Base-by-base conservation (phyloP, 2,888 invertebrate species). In the Pycnomerus fuliginosus region DNA sequence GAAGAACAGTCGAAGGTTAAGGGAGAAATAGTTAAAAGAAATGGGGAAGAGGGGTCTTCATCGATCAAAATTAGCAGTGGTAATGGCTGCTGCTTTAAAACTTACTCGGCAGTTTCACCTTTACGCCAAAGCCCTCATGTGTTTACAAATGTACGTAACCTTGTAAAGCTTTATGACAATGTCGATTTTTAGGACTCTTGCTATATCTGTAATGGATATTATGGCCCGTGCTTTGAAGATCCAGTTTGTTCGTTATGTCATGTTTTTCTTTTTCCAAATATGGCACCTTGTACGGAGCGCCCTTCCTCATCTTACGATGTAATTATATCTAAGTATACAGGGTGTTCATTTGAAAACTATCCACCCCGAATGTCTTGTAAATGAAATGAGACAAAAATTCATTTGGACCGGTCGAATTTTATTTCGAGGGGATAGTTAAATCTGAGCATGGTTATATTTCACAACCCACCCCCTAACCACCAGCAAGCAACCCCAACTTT, bases 191-290 rank as follows among this genome's bases (percentile, higher is more conserved):
- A 83, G 66, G 72, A 77, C 12, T 74, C 80, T 32, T 94, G 94
- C 69, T 84, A 84, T 63, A 80, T 89, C 41, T 95, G 95, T 66
- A 87, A 89, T 73, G 95, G 95, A 8, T 95, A 88, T 68, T 95
- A 95, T 69, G 93, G 93, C 0, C 89, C 90, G 0, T 90, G 86
- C 70, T 94, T 89, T 68, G 90, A 86, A 16, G 91, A 94, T 67
- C 93, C 93, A 5, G 85, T 93, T 0, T 96, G 95, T 71, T 83
- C 87, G 10, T 91, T 92, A 0, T 96, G 95, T 62, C 95, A 95
- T 68, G 80, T 90, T 27, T 95, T 95, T 71, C 74, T 95, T n/a
- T 94, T 89, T 65, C 91, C 92, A 1, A 85, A 88, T 64, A 70
- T 71, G 36, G 72, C 74, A 38, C 69, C 73, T 10, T 59, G 59